Evolutionary conservation across 2,888 invertebrate species (phyloP), one percentile per base, ranked within the genome.

Genomic region (Thysanoteuthis rhombus): DNA sequence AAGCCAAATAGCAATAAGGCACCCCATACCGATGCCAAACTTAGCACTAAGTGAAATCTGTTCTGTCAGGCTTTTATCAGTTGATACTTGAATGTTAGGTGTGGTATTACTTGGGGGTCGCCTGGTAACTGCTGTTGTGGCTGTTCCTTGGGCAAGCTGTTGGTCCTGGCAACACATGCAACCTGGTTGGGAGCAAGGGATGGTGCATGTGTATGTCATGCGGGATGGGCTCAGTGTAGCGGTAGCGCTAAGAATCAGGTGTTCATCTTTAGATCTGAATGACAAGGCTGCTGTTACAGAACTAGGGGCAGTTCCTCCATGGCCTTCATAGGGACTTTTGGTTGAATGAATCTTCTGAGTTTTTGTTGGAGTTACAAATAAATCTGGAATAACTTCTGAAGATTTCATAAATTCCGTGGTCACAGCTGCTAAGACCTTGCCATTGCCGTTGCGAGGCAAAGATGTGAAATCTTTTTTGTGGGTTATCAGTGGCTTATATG

Each of bases 1-100:
- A 36, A 93, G 93, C 93, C 93, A 93, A 52, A 93, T 58, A 36
- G 52, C 93, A 58, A 93, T 93, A 28, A 93, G 39, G 36, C 93
- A 93, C 22, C 93, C 93, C 58, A 58, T 58, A 36, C 52, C 93
- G 22, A 93, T 93, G 38, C 93, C 93, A 93, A 93, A 93, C 39
- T 52, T 52, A 38, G 93, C 93, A 93, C 93, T 93, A 39, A 93
- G 93, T 36, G 93, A 47, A 45, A 93, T 39, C 25, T 36, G 45
- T 32, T 92, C 45, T 5, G 92, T 38, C 40, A 40, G 45, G 32
- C 45, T 92, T 92, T 92, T 92, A 45, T 92, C 32, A 0, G 92
- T 92, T 42, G 92, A 92, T 40, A 92, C 92, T 45, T 92, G 45
- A 92, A 45, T 92, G n/a, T 92, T 40, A 36, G 92, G 92, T 32